Evolutionary conservation across 2,113 vertebrate genomes (phyloP).

Genomic region (Cyrtonyx montezumae): DNA sequence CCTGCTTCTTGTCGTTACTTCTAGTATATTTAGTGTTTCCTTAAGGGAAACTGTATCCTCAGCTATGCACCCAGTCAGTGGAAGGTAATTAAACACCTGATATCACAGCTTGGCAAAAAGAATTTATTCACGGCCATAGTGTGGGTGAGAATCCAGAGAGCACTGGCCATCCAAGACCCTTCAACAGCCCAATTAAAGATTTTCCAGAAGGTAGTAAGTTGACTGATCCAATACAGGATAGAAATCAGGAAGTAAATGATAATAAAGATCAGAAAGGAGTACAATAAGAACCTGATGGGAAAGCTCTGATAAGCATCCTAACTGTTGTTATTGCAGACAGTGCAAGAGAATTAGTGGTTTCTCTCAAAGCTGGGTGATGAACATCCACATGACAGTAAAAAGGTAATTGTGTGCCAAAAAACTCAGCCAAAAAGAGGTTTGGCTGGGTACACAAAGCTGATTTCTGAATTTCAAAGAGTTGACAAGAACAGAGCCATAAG

Average conservation of each 20-base stretch:
- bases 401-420: slow-evolving; percentile 37
- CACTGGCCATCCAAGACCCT: neutral
- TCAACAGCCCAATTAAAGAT: neutral
- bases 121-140: neutral
- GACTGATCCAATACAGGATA: neutral
- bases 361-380: slow-evolving; percentile 56
- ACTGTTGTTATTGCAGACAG: slow-evolving; percentile 50
- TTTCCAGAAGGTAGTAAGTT: neutral
- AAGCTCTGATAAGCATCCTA: slow-evolving; percentile 50
- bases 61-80: neutral
- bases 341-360: slow-evolving; percentile 51
- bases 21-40: neutral
- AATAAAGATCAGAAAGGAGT: neutral
- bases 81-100: neutral
- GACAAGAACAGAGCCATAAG: slow-evolving; percentile 43
- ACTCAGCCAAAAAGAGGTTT: slow-evolving; percentile 50
- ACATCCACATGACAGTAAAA: slow-evolving; percentile 52
- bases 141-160: neutral
- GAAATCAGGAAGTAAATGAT: neutral
- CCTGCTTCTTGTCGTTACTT: neutral
- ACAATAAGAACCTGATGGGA: neutral
- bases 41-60: neutral
- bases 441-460: slow-evolving; percentile 55
- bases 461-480: slow-evolving; percentile 62
- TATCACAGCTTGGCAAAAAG: neutral